Evolutionary conservation across 2,888 invertebrate genomes (phyloP).

Genomic region (Phania funesta): DNA sequence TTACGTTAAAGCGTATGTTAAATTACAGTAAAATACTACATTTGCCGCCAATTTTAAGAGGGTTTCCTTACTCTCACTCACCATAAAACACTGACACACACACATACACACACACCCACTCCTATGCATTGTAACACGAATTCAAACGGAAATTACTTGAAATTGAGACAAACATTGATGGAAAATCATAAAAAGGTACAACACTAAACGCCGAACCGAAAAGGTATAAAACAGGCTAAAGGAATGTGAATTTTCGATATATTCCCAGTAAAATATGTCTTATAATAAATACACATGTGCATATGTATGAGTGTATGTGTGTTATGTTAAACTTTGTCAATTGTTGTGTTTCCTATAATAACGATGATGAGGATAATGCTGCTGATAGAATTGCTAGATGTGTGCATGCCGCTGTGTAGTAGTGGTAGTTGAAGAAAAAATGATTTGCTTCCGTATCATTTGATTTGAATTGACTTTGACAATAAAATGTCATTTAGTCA

Average conservation of each 20-base stretch:
- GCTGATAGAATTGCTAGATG: slow-evolving; percentile 23
- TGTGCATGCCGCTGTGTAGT: slow-evolving; percentile 1
- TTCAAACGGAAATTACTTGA: slow-evolving; percentile 76
- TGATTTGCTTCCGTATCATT: slow-evolving; percentile 78
- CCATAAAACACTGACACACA: neutral
- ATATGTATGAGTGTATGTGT: neutral
- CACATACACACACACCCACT: neutral
- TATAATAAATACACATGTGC: neutral
- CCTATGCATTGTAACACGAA: slow-evolving; percentile 60
- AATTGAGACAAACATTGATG: slow-evolving; percentile 72
- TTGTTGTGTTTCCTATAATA: slow-evolving; percentile 66
- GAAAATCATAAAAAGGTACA: slow-evolving; percentile 47
- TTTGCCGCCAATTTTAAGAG: slow-evolving; percentile 66
- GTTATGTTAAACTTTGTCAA: slow-evolving; percentile 72
- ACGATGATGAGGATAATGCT: slow-evolving; percentile 38
- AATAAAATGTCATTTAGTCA: slow-evolving; percentile 69
- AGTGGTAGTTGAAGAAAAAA: slow-evolving; percentile 66
- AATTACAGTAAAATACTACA: slow-evolving; percentile 69
- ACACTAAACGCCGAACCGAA: neutral
- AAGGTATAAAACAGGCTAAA: slow-evolving; percentile 10
- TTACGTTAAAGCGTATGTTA: slow-evolving; percentile 59
- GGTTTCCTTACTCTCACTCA: neutral
- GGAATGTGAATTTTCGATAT: slow-evolving; percentile 24
- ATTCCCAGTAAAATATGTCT: neutral
- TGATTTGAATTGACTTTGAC: slow-evolving; percentile 77